These are phyloP conservation scores for Physella acuta DNA, from an alignment of 1,140 invertebrate genomes.

Conservation along the genomic window DNA sequence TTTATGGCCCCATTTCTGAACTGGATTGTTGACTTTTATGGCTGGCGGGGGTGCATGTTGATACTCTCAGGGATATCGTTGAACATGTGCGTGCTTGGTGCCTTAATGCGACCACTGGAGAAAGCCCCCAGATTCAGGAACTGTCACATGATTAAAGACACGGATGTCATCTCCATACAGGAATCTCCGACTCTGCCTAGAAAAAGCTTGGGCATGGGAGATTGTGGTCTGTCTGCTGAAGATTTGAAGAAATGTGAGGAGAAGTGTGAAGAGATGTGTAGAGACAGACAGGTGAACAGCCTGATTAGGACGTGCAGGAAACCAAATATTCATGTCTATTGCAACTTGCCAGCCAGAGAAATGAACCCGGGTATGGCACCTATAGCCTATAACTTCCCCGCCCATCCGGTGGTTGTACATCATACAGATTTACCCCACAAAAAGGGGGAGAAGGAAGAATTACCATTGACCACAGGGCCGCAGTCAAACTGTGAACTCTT, in stretches of 20 bases:
- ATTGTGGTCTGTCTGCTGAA: background rate
- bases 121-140: background rate
- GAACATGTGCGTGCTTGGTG: slow-evolving; percentile 15
- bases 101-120: slow-evolving; percentile 22
- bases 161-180: background rate
- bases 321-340: background rate
- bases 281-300: background rate
- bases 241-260: background rate
- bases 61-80: slow-evolving; percentile 20
- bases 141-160: background rate
- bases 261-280: background rate
- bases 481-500: too few relatives aligned
- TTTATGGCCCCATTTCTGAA: slow-evolving; percentile 22
- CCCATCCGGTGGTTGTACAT: background rate
- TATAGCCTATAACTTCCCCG: background rate
- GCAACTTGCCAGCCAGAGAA: background rate
- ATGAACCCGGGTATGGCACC: background rate
- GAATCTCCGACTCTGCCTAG: background rate
- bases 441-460: too few relatives aligned
- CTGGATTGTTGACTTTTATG: slow-evolving; percentile 23
- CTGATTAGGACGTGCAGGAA: background rate
- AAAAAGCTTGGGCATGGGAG: background rate
- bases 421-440: too few relatives aligned
- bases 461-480: too few relatives aligned
- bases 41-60: slow-evolving; percentile 25